Evolutionary conservation across 2,888 invertebrate genomes (phyloP), one percentile per base, ranked within the genome.

Genomic region (Ptychoptera contaminata): DNA sequence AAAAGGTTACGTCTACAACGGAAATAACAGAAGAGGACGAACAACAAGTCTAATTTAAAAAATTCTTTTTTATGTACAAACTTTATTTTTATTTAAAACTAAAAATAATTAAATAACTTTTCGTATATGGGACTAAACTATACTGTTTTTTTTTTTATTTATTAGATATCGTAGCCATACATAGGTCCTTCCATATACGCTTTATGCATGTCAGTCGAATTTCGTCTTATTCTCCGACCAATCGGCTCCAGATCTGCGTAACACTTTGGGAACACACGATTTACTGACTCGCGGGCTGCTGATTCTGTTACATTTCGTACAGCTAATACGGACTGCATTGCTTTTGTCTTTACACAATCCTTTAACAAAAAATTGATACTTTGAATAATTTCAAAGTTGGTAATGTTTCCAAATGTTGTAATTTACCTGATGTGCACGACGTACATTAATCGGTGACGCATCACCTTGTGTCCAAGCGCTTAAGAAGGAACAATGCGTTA

Each of bases 191-290:
- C 90, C 53, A 72, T 69, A 56, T 78, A 85, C 0, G 86, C 86
- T 58, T 74, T 75, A 4, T 74, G 62, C 71, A 83, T 80, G 56
- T 91, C 88, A 1, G 70, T 65, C 0, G 85, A 85, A 58, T 82
- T 83, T 47, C 83, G 70, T 51, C 81, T 71, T 49, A 84, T 69
- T 49, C 85, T 67, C 51, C 86, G 68, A 0, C 93, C 93, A 41
- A 94, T 74, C 0, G 96, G 96, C 59, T 96, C 96, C 53, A 93
- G 68, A 63, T 96, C 94, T 15, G 76, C 75, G 58, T 94, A 94
- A 62, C 96, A 96, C 60, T 79, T 83, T 0, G 79, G 73, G 64
- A 96, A 96, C 1, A 94, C 93, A 56, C 81, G 74, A 52, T 93
- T 82, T 16, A 96, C 82, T 0, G 83, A 77, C 29, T 73, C 73